Percentiles rank a stretch among this genome's conserved stretches.
Evolutionary conservation across 2,888 invertebrate species (phyloP).

Genomic region (Tridacna crocea): DNA sequence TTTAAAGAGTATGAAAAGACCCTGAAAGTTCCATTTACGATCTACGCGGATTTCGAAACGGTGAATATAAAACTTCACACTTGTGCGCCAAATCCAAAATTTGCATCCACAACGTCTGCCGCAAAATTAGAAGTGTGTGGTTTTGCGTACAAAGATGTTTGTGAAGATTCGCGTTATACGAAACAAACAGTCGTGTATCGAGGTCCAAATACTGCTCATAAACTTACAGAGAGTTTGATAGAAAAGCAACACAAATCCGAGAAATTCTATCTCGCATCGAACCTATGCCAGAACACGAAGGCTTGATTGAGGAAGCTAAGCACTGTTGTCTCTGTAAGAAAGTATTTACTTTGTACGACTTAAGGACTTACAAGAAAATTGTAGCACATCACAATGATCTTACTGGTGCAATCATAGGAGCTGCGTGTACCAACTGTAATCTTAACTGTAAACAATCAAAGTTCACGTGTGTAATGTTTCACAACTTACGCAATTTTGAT

Average conservation of each 20-base stretch:
- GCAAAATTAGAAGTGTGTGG: constrained; percentile 42
- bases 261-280: constrained; percentile 35
- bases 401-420: constrained; percentile 36
- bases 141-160: constrained; percentile 43
- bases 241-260: constrained; percentile 39
- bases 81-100: constrained; percentile 36
- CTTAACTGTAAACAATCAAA: constrained; percentile 33
- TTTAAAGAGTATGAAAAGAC: constrained; percentile 49
- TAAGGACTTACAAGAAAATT: constrained; percentile 11
- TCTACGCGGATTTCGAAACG: constrained; percentile 52
- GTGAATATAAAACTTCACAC: constrained; percentile 35
- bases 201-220: constrained; percentile 32
- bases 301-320: constrained; percentile 9
- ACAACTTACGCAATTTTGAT: constrained; percentile 43
- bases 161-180: constrained; percentile 29
- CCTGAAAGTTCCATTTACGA: constrained; percentile 37
- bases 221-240: constrained; percentile 39
- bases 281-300: constrained; percentile 37
- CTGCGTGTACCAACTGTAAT: constrained; percentile 36
- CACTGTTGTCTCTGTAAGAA: constrained; percentile 39
- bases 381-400: constrained; percentile 47
- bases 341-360: constrained; percentile 35
- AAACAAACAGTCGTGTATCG: constrained; percentile 46
- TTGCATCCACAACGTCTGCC: constrained; percentile 15
- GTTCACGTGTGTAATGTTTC: constrained; percentile 40